Percentiles rank a stretch among this genome's conserved stretches.
phyloP scores from a whole-genome alignment of 2,797 vertebrate genomes.

The Lithobates pipiens region DNA sequence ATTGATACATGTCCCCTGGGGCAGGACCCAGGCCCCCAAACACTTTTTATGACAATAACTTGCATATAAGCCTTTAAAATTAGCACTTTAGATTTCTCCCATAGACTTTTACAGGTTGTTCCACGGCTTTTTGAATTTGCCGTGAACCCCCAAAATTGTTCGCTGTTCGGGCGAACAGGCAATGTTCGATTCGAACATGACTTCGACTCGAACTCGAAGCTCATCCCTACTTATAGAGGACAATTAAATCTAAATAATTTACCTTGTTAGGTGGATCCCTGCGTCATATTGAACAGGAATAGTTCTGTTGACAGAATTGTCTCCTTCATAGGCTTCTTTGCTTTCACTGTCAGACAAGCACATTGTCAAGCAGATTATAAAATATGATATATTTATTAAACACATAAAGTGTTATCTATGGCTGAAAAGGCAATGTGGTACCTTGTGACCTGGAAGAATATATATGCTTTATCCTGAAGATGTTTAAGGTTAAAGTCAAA shows the following conservation, averaged over 20 bases:
- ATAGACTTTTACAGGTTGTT: too few species aligned
- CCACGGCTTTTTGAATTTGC: too few species aligned
- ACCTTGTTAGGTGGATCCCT: constrained; percentile 87
- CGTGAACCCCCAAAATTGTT: too few species aligned
- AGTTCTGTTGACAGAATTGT: constrained; percentile 79
- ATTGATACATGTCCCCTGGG: too few species aligned
- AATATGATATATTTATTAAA: not conserved
- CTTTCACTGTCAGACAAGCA: constrained; percentile 79
- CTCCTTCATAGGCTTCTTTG: constrained; percentile 75
- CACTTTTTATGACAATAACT: too few species aligned
- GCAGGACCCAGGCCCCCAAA: too few species aligned
- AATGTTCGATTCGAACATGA: too few species aligned
- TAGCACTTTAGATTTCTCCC: too few species aligned
- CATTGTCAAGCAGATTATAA: constrained; percentile 15
- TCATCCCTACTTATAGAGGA: not conserved
- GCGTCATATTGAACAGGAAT: constrained; percentile 83
- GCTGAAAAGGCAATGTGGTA: constrained; percentile 63
- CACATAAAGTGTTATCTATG: not conserved
- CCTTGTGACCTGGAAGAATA: constrained; percentile 84
- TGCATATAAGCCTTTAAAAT: too few species aligned
- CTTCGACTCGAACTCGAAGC: too few species aligned
- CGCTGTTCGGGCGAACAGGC: too few species aligned
- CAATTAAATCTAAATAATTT: constrained; percentile 34
- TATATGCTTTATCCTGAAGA: constrained; percentile 75
- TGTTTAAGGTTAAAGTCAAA: constrained; percentile 88